These are phyloP conservation scores for Drosophila niveifrons DNA, from an alignment of 2,888 invertebrate genomes.

Conservation along the genomic window DNA sequence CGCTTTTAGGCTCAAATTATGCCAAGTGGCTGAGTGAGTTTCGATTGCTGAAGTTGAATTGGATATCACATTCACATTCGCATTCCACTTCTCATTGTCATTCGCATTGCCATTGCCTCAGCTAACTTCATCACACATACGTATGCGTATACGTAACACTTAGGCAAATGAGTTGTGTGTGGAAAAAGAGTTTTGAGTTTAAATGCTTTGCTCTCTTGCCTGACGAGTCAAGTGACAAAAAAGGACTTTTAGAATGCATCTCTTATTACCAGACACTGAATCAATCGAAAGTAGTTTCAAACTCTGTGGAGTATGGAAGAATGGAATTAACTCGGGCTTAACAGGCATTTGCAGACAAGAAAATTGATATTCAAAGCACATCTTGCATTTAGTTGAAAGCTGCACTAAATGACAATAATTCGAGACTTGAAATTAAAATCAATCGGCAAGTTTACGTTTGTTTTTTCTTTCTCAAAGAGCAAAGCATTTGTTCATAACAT, in stretches of 20 bases:
- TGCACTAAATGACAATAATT: constrained; percentile 1
- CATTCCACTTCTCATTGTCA: constrained; percentile 19
- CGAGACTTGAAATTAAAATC: background rate
- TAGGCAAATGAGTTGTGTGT: constrained; percentile 52
- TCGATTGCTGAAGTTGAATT: constrained; percentile 51
- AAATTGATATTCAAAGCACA: background rate
- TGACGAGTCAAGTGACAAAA: constrained; percentile 28
- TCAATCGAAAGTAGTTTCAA: background rate
- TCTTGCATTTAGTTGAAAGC: background rate
- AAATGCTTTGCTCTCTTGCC: constrained; percentile 5
- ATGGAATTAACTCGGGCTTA: background rate
- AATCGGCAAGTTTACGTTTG: background rate
- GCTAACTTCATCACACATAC: constrained; percentile 45
- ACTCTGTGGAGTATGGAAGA: background rate
- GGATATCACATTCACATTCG: constrained; percentile 47
- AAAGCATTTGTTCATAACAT: background rate
- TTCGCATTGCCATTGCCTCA: constrained; percentile 32
- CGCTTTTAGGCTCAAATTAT: constrained; percentile 72
- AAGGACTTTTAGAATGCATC: constrained; percentile 5
- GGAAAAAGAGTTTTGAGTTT: constrained; percentile 12
- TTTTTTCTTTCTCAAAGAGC: background rate
- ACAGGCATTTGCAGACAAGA: background rate
- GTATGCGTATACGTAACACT: constrained; percentile 38
- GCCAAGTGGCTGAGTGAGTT: constrained; percentile 75
- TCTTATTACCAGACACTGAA: background rate